These are phyloP conservation scores for Lamproptera curius DNA, from an alignment of 2,888 invertebrate species.

Conservation along the genomic window DNA sequence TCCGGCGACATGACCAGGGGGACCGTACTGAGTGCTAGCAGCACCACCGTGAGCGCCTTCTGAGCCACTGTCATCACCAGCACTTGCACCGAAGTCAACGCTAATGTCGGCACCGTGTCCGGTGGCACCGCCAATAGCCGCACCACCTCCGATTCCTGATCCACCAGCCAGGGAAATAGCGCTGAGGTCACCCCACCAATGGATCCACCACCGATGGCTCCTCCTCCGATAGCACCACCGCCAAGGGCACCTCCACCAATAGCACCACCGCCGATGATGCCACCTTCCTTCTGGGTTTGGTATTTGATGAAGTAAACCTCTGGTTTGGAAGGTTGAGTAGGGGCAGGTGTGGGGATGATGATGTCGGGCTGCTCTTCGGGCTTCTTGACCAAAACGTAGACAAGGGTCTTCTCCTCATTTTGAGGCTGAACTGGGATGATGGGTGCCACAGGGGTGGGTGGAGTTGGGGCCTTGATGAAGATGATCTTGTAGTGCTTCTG, in stretches of 20 bases:
- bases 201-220: conserved; percentile 43
- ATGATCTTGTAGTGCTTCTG: conserved; percentile 96
- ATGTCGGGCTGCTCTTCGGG: conserved; percentile 92
- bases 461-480: conserved; percentile 94
- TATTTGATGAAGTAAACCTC: conserved; percentile 94
- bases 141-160: conserved; percentile 44
- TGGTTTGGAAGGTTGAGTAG: conserved; percentile 91
- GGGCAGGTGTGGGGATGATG: conserved; percentile 85
- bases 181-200: conserved; percentile 40
- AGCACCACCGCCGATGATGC: conserved; percentile 61
- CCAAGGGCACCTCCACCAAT: conserved; percentile 54
- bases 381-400: conserved; percentile 92
- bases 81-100: conserved; percentile 54
- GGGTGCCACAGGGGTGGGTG: conserved; percentile 89
- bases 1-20: conserved; percentile 71
- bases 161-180: conserved; percentile 37
- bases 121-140: conserved; percentile 37
- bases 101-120: conserved; percentile 43
- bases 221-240: conserved; percentile 41
- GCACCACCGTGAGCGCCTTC: conserved; percentile 56
- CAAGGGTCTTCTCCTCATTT: conserved; percentile 92
- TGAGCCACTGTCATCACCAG: conserved; percentile 37
- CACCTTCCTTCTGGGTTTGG: conserved; percentile 81
- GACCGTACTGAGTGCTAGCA: conserved; percentile 72
- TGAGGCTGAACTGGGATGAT: conserved; percentile 88